Evolutionary conservation across 2,113 vertebrate genomes (phyloP).

Genomic region (Procapra przewalskii): DNA sequence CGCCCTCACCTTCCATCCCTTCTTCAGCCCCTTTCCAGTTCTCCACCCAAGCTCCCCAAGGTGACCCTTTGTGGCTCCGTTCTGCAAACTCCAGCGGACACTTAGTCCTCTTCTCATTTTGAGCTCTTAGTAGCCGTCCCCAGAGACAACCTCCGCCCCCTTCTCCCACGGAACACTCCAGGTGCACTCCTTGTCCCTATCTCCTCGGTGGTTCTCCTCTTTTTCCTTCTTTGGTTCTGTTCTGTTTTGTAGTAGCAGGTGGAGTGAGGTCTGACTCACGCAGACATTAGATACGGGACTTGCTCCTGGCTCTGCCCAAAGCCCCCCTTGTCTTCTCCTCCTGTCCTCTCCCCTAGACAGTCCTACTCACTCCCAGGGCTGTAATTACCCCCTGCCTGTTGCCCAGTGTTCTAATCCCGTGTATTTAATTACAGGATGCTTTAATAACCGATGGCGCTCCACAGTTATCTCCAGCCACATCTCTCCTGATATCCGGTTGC

Average conservation of each 20-base stretch:
- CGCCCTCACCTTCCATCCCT: neutral
- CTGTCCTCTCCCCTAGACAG: neutral
- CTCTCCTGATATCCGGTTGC: neutral
- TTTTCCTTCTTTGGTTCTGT: neutral
- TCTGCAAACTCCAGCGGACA: neutral
- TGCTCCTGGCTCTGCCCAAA: fast-evolving
- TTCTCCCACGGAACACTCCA: fast-evolving
- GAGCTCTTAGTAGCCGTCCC: fast-evolving
- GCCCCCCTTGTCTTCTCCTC: fast-evolving
- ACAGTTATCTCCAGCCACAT: neutral
- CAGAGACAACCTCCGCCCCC: neutral
- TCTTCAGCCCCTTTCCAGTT: fast-evolving
- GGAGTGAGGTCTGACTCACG: neutral
- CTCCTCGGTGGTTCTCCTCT: neutral
- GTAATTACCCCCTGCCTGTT: neutral
- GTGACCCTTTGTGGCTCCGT: fast-evolving
- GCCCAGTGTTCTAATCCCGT: neutral
- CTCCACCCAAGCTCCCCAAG: fast-evolving
- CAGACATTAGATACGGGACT: fast-evolving
- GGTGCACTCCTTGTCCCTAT: fast-evolving
- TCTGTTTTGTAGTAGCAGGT: neutral
- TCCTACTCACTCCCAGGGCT: fast-evolving
- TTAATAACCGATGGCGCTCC: neutral
- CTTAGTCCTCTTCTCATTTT: fast-evolving
- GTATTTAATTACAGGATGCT: neutral